These are phyloP conservation scores for Jordanella pulchra DNA, from an alignment of 2,797 vertebrate species.

Conservation along the genomic window DNA sequence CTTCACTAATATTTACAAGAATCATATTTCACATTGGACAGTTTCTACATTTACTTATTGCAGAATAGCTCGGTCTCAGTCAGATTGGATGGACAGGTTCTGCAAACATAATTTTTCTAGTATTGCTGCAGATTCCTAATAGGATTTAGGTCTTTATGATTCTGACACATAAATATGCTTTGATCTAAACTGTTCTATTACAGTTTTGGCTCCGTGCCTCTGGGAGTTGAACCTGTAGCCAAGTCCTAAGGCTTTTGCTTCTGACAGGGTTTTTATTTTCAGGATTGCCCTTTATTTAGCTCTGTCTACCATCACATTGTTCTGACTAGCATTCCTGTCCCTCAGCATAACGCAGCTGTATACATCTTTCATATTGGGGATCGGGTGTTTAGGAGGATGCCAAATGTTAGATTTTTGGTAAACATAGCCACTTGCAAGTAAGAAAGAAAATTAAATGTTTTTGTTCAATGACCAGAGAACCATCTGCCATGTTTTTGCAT, in stretches of 20 bases:
- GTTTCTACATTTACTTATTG: neutral
- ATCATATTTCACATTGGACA: neutral
- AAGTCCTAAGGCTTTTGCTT: neutral
- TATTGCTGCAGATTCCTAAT: neutral
- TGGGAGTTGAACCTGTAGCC: neutral
- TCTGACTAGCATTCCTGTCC: neutral
- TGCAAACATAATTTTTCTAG: neutral
- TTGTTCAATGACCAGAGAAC: neutral
- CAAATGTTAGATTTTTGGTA: neutral
- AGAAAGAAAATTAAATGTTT: too few relatives aligned
- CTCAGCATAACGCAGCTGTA: neutral
- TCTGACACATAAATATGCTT: neutral
- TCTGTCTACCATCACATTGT: neutral
- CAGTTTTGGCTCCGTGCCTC: neutral
- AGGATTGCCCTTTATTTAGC: neutral
- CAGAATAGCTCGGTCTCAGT: neutral
- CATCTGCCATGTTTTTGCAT: neutral
- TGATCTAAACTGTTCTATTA: neutral
- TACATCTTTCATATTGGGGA: neutral
- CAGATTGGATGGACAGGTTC: neutral
- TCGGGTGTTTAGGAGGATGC: neutral
- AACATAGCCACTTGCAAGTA: neutral
- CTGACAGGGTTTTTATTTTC: neutral
- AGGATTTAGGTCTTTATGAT: neutral
- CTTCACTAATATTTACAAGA: neutral